phyloP scores from a whole-genome alignment of 2,888 invertebrate genomes.

The Apeira syringaria region DNA sequence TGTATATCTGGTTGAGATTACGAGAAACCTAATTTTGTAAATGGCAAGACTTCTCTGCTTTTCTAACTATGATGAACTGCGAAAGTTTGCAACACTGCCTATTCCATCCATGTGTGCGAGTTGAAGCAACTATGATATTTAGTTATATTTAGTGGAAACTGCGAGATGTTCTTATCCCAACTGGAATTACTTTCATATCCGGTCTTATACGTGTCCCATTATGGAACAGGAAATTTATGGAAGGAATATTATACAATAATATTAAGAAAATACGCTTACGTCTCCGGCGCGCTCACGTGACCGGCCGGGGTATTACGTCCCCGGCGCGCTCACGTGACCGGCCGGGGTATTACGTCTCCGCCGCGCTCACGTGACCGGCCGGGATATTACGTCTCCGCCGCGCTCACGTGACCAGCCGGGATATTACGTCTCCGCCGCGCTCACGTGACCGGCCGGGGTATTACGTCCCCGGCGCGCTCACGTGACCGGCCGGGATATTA shows the following conservation, averaged over 20 bases:
- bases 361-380: no score
- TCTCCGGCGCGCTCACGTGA: conserved; percentile 15
- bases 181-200: conserved; percentile 22
- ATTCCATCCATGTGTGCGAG: conserved; percentile 12
- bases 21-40: neutral
- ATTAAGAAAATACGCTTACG: conserved; percentile 23
- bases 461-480: no score
- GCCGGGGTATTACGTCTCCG: no score
- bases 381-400: no score
- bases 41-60: conserved; percentile 11
- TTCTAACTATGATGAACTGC: conserved; percentile 21
- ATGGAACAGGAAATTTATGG: conserved; percentile 19
- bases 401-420: no score
- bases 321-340: no score
- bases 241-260: conserved; percentile 20
- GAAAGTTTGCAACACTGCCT: conserved; percentile 18
- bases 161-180: conserved; percentile 21
- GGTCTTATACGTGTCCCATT: conserved; percentile 26
- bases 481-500: no score
- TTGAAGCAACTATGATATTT: conserved; percentile 19
- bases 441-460: no score
- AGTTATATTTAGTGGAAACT: conserved; percentile 24
- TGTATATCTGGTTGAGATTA: no score
- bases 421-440: no score
- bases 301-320: conserved; percentile 17